Evolutionary conservation across 2,888 invertebrate species (phyloP).

Genomic region (Gryllus longicercus): DNA sequence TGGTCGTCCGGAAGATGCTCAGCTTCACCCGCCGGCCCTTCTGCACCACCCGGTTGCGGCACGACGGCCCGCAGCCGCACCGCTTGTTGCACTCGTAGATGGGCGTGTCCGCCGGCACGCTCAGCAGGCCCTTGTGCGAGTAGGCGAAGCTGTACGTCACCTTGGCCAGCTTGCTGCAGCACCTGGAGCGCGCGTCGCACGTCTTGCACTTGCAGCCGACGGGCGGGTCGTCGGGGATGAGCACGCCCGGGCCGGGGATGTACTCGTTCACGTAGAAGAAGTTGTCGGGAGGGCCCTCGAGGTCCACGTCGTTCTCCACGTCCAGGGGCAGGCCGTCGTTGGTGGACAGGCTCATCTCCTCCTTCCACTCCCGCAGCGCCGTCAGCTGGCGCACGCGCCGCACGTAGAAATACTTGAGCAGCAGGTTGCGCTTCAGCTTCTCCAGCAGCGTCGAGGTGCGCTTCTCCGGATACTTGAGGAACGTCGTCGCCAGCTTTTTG

Average conservation of each 20-base stretch:
- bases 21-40: not conserved
- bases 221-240: not conserved
- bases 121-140: not conserved
- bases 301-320: not conserved
- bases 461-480: not conserved
- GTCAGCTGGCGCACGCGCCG: not conserved
- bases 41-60: not conserved
- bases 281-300: not conserved
- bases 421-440: not conserved
- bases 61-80: not conserved
- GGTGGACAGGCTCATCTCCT: not conserved
- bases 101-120: not conserved
- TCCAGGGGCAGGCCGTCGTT: not conserved
- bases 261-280: not conserved
- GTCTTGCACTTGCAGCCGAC: not conserved
- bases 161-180: not conserved
- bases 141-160: not conserved
- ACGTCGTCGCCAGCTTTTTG: not conserved
- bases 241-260: not conserved
- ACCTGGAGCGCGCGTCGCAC: not conserved
- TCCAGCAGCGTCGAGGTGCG: not conserved
- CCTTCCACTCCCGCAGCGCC: not conserved
- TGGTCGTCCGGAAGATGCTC: not conserved
- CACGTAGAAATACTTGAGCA: not conserved
- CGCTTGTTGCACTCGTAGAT: slow-evolving; percentile 17